phyloP scores from a whole-genome alignment of 2,888 invertebrate genomes.

The Melipona bicolor region DNA sequence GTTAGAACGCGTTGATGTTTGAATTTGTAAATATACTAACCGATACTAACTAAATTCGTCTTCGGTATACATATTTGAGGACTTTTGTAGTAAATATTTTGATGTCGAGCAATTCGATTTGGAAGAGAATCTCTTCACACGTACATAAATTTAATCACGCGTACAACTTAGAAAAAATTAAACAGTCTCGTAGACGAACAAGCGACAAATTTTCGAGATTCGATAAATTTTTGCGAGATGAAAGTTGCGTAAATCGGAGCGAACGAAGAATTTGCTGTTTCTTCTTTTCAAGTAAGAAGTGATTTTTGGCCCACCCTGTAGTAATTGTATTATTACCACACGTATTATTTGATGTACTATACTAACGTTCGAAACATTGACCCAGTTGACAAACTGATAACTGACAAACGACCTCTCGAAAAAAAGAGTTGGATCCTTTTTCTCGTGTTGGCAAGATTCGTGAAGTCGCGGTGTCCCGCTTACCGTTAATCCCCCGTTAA shows the following conservation, averaged over 20 bases:
- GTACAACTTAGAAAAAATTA: background rate
- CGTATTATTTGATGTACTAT: too few relatives aligned
- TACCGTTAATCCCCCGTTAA: constrained; percentile 58
- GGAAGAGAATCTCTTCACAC: background rate
- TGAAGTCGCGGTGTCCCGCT: constrained; percentile 24
- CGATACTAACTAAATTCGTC: too few relatives aligned
- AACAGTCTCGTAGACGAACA: background rate
- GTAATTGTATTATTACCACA: too few relatives aligned
- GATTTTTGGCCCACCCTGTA: too few relatives aligned
- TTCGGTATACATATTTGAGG: too few relatives aligned
- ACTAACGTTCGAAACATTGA: too few relatives aligned
- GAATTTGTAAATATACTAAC: too few relatives aligned
- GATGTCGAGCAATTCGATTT: background rate
- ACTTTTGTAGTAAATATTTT: too few relatives aligned
- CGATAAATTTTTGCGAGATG: background rate
- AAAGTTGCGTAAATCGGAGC: background rate
- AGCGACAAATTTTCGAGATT: background rate
- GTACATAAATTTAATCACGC: background rate
- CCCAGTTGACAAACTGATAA: too few relatives aligned
- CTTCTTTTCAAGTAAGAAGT: too few relatives aligned
- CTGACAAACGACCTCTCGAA: background rate
- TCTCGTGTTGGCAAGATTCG: background rate
- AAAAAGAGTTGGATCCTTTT: background rate
- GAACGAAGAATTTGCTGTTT: too few relatives aligned
- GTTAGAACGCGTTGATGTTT: too few relatives aligned